phyloP scores from a whole-genome alignment of 2,888 invertebrate species.

The Archips crataeganus region DNA sequence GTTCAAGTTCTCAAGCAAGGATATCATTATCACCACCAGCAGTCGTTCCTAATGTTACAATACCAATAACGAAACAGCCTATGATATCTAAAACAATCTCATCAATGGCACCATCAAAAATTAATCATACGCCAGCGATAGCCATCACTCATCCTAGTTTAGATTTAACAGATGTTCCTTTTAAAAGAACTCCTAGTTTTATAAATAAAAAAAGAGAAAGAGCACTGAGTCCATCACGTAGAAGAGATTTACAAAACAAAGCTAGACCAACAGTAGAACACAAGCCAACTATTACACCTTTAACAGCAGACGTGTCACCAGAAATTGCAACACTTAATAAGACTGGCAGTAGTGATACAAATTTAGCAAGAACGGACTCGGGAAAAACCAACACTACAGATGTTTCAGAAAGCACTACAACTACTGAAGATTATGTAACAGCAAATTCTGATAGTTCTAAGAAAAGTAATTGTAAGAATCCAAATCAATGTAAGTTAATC shows the following conservation, averaged over 20 bases:
- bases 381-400: slow-evolving; percentile 91
- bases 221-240: slow-evolving; percentile 81
- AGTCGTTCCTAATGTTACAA: slow-evolving; percentile 73
- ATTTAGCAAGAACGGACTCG: slow-evolving; percentile 89
- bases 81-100: slow-evolving; percentile 70
- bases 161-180: slow-evolving; percentile 79
- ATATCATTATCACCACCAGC: slow-evolving; percentile 79
- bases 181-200: slow-evolving; percentile 81
- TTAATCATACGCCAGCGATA: slow-evolving; percentile 82
- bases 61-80: slow-evolving; percentile 82
- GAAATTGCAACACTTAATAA: slow-evolving; percentile 69
- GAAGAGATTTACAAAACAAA: slow-evolving; percentile 79
- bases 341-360: slow-evolving; percentile 72
- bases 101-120: slow-evolving; percentile 64
- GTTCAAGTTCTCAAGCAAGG: slow-evolving; percentile 69
- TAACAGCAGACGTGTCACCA: slow-evolving; percentile 72
- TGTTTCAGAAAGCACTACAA: slow-evolving; percentile 94
- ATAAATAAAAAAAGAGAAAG: slow-evolving; percentile 82
- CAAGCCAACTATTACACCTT: slow-evolving; percentile 72
- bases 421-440: slow-evolving; percentile 94
- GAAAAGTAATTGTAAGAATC: slow-evolving; percentile 83
- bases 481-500: slow-evolving; percentile 73
- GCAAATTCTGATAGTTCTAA: slow-evolving; percentile 92
- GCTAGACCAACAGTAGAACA: slow-evolving; percentile 71
- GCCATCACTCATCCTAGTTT: slow-evolving; percentile 86